Percentiles rank a stretch among this genome's conserved stretches.
These are phyloP conservation scores for Helostoma temminkii DNA, from an alignment of 2,797 vertebrate species.

Conservation along the genomic window DNA sequence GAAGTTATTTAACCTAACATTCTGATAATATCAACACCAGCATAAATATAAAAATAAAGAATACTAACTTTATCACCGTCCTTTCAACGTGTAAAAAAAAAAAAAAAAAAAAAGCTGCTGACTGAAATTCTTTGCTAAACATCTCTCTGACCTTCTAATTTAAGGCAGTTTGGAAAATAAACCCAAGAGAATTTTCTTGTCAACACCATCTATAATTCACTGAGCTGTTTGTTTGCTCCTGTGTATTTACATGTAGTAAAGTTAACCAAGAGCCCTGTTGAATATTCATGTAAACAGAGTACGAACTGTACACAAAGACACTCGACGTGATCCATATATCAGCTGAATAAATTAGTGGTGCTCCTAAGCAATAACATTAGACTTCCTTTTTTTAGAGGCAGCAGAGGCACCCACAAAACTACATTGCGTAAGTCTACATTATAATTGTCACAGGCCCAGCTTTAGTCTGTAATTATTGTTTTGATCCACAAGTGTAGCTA, in stretches of 20 bases:
- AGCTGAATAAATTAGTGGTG: not conserved
- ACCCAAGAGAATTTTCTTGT: slow-evolving; percentile 8
- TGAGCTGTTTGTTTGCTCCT: slow-evolving; percentile 29
- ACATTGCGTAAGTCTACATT: slow-evolving; percentile 11
- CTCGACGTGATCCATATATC: slow-evolving; percentile 23
- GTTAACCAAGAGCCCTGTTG: slow-evolving; percentile 22
- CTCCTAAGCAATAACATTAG: not conserved
- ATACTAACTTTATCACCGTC: not conserved
- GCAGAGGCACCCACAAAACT: not conserved
- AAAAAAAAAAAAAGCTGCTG: slow-evolving; percentile 9
- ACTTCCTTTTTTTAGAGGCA: not conserved
- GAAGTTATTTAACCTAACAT: not conserved
- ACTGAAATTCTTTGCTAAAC: not conserved
- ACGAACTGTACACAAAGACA: slow-evolving; percentile 33
- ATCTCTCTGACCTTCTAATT: not conserved
- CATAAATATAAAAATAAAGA: too few species aligned
- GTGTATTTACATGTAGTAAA: slow-evolving; percentile 35
- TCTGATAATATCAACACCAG: too few species aligned
- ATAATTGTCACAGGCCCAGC: slow-evolving; percentile 15
- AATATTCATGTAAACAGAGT: slow-evolving; percentile 45
- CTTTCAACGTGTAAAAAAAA: too few species aligned
- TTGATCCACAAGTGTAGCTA: slow-evolving; percentile 19
- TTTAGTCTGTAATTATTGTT: slow-evolving; percentile 47
- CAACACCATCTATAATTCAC: slow-evolving; percentile 30
- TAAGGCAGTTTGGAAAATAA: not conserved